Base-by-base conservation (phyloP, 2,888 invertebrate genomes). In the Microctonus hyperodae region DNA sequence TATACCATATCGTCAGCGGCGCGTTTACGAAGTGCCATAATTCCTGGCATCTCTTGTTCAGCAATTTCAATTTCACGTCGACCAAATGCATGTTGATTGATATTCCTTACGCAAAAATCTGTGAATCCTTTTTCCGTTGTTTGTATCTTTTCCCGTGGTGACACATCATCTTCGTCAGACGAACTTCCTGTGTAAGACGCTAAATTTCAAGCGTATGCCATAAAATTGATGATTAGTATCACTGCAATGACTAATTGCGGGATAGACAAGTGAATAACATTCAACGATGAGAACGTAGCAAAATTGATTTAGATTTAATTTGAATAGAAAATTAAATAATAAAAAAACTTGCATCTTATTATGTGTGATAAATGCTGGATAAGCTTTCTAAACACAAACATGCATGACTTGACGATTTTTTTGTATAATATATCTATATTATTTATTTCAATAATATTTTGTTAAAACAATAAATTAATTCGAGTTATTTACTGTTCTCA, bases 31-130 rank as follows among this genome's bases (percentile, higher is more conserved):
- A 98, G 85, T 1, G 97, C 97, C 91, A 98, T 95, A 69, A 98
- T 95, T 0, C 98, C 98, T 0, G 97, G 97, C 98, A 98, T 98
- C 87, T 98, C 98, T 86, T 98, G 97, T 81, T 98, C 97, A 0
- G 98, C 98, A 72, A 98, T 97, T 87, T 98, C 97, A 72, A 98
- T 98, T 87, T 98, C 98, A 48, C 97, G 85, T 33, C 98, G 88
- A 0, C 98, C 98, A 81, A 97, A 97, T 0, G 94, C 94, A 79
- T 95, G 92, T 80, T 97, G 96, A 71, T 92, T 92, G 69, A 98
- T 92, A 81, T 97, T 97, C 65, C 95, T 88, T 28, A 98, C 97
- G 85, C 98, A 98, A 85, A 98, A 97, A 74, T 97, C 95, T 0
- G 91, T 89, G 81, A 90, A 92, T 4, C 95, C 93, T 73, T 90